Base-by-base conservation (phyloP, 2,888 invertebrate genomes). In the Yponomeuta sedellus region DNA sequence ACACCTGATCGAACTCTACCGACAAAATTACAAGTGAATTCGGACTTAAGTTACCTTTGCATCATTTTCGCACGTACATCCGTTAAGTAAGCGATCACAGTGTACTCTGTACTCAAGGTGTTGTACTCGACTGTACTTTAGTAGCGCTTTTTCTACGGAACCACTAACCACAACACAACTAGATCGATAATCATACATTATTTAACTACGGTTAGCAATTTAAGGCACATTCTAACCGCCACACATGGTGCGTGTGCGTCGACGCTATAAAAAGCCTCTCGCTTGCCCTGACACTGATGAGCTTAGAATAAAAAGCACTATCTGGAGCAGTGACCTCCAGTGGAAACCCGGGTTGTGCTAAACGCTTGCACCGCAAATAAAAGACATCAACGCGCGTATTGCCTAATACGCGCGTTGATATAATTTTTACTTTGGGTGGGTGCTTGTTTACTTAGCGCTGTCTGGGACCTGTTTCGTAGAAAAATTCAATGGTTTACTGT, bases 211-310 rank as follows among this genome's bases (percentile, higher is more conserved):
- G 44, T 66, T 59, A 56, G 65, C 65, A 44, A 57, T 64, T 44
- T 66, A 57, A 39, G 39, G 64, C 40, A 76, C 81, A 79, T 81
- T 80, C 79, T 81, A 75, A 75, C 75, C 71, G 69, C 78, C 77
- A 70, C 73, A 77, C 70, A 71, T 69, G 25, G 22, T 59, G 19
- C 59, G 72, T 66, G 69, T 68, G 66, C 64, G 65, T 68, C 61
- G 70, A 68, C 40, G 11, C 63, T 40, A 63, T 63, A 63, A 63
- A 80, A 76, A 80, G 81, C 81, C 82, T 83, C 78, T 63, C 25
- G 88, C 72, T 88, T 75, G 77, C 87, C 88, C 72, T 90, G 89
- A 89, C 89, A 88, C 87, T 88, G 84, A 86, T 88, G 84, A 77
- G 83, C 77, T 79, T 78, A 77, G 79, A 79, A 82, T 82, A 65